Evolutionary conservation across 1,140 invertebrate genomes (phyloP), one percentile per base, ranked within the genome.

Genomic region (Pogonomyrmex californicus): DNA sequence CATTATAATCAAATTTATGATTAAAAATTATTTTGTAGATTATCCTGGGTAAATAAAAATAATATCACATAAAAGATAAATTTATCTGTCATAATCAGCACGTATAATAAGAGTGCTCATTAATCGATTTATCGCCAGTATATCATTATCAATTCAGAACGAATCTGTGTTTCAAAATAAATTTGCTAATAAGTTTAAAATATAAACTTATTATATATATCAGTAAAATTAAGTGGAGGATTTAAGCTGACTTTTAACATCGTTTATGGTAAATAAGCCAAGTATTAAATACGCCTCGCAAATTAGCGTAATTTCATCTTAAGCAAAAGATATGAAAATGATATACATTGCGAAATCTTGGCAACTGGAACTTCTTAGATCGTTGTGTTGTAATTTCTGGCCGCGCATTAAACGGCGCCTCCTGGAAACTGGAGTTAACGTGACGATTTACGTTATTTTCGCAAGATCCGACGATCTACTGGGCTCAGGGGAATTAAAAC

Each of bases 401-500:
- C 23, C 14, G 78, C 4, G 38, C 65, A 71, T 82, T 82, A 82
- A 82, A 71, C 38, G 38, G 66, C 38, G 66, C 38, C 65, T 36
- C 33, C 65, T 58, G 66, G 65, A 81, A 81, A 71, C 36, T 58
- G 3, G 66, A 58, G 66, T 81, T 81, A 82, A 73, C 66, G 66
- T 36, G 41, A 54, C 79, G 68, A 83, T 83, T 83, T 75, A 75
- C 68, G 79, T 75, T 83, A 83, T 83, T 83, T 60, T 73, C 79
- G 44, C 54, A n/a, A 83, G 54, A 83, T 58, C 78, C 65, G 49
- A 58, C 78, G 41, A 82, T 83, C 79, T 73, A 83, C 30, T 36
- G 54, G 17, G 79, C 79, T 73, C 56, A n/a, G n/a, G n/a, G 68
- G 68, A 83, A 83, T 83, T 83, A 83, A 83, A 83, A 83, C 79